Evolutionary conservation across 23 tunicate genomes (phyloP).

Genomic region (Trididemnum miniatum): DNA sequence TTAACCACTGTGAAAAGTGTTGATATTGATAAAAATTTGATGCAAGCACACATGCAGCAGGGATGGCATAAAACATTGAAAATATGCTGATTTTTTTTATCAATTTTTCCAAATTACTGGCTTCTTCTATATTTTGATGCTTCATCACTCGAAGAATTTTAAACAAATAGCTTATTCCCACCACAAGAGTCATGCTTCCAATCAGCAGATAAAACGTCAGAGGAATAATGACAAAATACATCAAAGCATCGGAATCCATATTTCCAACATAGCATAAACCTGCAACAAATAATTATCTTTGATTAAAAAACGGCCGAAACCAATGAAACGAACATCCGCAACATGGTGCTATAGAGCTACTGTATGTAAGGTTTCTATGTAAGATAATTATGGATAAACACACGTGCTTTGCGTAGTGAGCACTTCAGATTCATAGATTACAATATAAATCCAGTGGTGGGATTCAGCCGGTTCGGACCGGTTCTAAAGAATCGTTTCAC

Average conservation of each 20-base stretch:
- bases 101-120: conserved; percentile 64
- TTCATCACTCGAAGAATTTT: conserved; percentile 69
- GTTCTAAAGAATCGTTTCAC: too few species aligned
- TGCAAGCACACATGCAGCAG: conserved; percentile 63
- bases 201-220: conserved; percentile 54
- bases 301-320: too few species aligned
- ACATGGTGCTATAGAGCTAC: too few species aligned
- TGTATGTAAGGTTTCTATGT: too few species aligned
- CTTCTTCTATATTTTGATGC: conserved; percentile 38
- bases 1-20: conserved; percentile 33
- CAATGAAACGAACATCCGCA: too few species aligned
- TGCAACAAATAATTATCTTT: conserved; percentile 11
- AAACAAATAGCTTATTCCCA: conserved; percentile 61
- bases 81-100: conserved; percentile 70
- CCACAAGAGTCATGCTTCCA: conserved; percentile 54
- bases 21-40: conserved; percentile 70
- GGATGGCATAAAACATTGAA: conserved; percentile 66
- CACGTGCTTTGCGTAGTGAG: too few species aligned
- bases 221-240: conserved; percentile 80
- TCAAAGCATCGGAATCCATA: conserved; percentile 53
- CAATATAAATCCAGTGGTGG: too few species aligned
- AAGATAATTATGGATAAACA: too few species aligned
- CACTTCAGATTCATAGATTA: too few species aligned
- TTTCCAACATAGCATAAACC: conserved; percentile 86
- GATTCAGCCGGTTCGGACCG: too few species aligned